Conservation (phyloP, 2,113 vertebrate genomes). For the Podiceps cristatus region DNA sequence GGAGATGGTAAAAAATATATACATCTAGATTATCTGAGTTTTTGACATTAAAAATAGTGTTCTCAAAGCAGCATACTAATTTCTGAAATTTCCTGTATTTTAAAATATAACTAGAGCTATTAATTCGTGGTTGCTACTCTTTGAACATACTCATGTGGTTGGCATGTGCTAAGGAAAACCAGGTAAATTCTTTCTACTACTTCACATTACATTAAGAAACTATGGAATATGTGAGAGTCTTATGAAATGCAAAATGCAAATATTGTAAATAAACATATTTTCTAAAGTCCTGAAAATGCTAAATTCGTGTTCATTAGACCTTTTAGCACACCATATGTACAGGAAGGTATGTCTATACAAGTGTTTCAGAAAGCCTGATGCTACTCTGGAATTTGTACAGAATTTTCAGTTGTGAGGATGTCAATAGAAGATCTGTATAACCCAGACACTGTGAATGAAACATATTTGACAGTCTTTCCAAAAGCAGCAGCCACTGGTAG, state of each 20-base stretch:
- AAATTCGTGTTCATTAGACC: not conserved
- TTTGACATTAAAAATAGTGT: not conserved
- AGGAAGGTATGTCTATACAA: not conserved
- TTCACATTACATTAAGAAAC: not conserved
- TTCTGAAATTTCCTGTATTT: not conserved
- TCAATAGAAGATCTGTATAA: constrained; percentile 30
- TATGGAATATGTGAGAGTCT: not conserved
- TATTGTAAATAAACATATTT: not conserved
- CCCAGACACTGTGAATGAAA: constrained; percentile 30
- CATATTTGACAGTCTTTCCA: constrained; percentile 52
- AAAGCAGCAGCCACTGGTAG: constrained; percentile 49
- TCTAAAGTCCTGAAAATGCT: not conserved
- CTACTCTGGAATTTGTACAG: not conserved
- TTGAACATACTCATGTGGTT: not conserved
- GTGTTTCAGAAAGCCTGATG: not conserved
- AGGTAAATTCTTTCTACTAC: not conserved
- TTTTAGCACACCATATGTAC: not conserved
- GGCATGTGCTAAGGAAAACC: not conserved
- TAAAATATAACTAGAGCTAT: not conserved
- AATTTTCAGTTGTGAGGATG: constrained; percentile 11
- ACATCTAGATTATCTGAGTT: not conserved
- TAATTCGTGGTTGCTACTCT: not conserved
- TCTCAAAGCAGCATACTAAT: not conserved
- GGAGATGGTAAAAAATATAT: not conserved
- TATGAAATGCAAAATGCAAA: not conserved